These are phyloP conservation scores for Aporophyla lueneburgensis DNA, from an alignment of 2,888 invertebrate genomes.

Conservation along the genomic window DNA sequence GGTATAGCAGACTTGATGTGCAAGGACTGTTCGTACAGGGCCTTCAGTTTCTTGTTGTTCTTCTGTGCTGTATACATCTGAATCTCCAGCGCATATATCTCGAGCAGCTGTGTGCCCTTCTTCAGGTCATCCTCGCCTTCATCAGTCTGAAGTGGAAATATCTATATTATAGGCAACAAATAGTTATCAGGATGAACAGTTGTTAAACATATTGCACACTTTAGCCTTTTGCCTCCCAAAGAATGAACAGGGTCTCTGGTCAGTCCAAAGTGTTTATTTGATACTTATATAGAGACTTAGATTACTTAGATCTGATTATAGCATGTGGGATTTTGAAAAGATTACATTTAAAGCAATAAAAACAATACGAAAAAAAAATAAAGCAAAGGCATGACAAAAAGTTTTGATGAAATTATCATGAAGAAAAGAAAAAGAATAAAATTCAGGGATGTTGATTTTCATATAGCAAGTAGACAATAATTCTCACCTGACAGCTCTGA, in stretches of 20 bases:
- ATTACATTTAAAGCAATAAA: conserved; percentile 8
- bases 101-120: conserved; percentile 99
- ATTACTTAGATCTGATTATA: neutral
- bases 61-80: conserved; percentile 99
- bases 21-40: conserved; percentile 98
- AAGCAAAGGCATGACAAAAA: neutral
- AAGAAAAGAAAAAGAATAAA: neutral
- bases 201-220: conserved; percentile 14
- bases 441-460: neutral
- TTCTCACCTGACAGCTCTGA: conserved; percentile 97
- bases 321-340: neutral
- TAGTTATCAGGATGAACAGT: conserved; percentile 33
- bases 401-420: neutral
- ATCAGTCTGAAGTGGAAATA: conserved; percentile 93
- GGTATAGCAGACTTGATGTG: conserved; percentile 99
- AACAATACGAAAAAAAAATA: neutral
- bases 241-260: neutral
- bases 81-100: conserved; percentile 99
- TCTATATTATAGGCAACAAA: conserved; percentile 39
- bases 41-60: conserved; percentile 99
- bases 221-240: neutral
- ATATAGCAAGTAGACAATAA: neutral
- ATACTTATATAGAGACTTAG: neutral
- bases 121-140: conserved; percentile 99
- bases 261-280: neutral